Evolutionary conservation across 1,140 invertebrate species (phyloP).

Genomic region (Vollenhovia emeryi): DNA sequence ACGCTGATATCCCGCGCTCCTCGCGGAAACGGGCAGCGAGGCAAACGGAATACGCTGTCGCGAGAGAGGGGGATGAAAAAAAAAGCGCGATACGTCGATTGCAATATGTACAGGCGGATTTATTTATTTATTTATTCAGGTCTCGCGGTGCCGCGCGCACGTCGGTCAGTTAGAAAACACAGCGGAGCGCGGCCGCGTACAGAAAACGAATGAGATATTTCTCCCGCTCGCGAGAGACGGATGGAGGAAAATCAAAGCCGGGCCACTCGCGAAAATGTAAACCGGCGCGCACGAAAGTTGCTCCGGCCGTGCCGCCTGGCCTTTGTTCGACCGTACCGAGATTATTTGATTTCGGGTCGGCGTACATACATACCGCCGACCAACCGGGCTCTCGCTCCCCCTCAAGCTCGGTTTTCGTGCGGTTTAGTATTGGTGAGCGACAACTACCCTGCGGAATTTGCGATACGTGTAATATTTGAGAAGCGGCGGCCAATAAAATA

Average conservation of each 20-base stretch:
- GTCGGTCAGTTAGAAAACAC: conserved; percentile 28
- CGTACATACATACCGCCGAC: conserved; percentile 19
- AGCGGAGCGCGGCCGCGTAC: background rate
- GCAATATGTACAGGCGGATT: conserved; percentile 8
- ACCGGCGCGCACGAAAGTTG: conserved; percentile 52
- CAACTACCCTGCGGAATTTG: conserved; percentile 19
- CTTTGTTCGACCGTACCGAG: conserved; percentile 47
- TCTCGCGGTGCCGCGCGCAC: background rate
- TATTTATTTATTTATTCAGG: conserved; percentile 55
- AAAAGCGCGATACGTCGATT: conserved; percentile 25
- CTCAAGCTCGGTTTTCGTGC: conserved; percentile 7
- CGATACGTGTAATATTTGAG: conserved; percentile 1
- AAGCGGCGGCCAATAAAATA: background rate
- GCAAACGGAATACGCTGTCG: conserved; percentile 1
- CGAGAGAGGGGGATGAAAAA: too few relatives aligned
- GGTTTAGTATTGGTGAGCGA: conserved; percentile 39
- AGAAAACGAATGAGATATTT: conserved; percentile 38
- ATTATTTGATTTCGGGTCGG: conserved; percentile 68
- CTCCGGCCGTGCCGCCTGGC: background rate
- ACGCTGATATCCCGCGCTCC: conserved; percentile 2
- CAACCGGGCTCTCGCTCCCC: conserved; percentile 41
- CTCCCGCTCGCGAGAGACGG: background rate
- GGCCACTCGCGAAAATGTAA: conserved; percentile 41
- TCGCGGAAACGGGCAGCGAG: background rate
- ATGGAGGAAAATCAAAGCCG: conserved; percentile 2